A percentile compares a stretch with the other conserved stretches of the same genome.
phyloP scores from a whole-genome alignment of 2,113 vertebrate species.

The Leiothrix lutea region DNA sequence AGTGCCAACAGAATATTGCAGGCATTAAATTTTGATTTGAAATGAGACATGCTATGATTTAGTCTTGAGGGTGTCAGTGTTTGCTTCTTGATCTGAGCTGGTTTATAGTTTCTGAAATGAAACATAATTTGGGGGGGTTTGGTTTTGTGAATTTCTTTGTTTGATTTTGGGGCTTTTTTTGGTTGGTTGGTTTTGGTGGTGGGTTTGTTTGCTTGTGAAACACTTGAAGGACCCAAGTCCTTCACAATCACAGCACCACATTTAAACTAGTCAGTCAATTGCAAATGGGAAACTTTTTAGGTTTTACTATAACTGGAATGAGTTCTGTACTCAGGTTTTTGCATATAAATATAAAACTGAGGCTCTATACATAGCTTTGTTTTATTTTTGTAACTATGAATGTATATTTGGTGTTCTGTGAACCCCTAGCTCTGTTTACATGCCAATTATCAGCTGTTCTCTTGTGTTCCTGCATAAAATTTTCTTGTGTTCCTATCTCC shows the following conservation, averaged over 20 bases:
- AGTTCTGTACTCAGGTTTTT: background rate
- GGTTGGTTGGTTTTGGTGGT: background rate
- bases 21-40: background rate
- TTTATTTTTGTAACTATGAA: background rate
- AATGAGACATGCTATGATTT: background rate
- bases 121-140: fast-evolving
- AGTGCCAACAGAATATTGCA: background rate
- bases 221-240: background rate
- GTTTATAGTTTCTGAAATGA: background rate
- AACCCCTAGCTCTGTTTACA: background rate
- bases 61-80: background rate
- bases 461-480: background rate
- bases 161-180: background rate
- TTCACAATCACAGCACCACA: background rate
- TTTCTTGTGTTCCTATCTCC: background rate
- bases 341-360: no score
- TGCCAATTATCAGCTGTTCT: background rate
- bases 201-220: background rate
- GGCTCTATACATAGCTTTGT: no score
- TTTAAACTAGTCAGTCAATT: background rate
- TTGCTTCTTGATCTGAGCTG: background rate
- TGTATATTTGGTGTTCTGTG: background rate
- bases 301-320: background rate
- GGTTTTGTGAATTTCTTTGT: background rate
- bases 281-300: background rate